Evolutionary conservation across 2,888 invertebrate species (phyloP).

Genomic region (Dermolepida albohirtum): DNA sequence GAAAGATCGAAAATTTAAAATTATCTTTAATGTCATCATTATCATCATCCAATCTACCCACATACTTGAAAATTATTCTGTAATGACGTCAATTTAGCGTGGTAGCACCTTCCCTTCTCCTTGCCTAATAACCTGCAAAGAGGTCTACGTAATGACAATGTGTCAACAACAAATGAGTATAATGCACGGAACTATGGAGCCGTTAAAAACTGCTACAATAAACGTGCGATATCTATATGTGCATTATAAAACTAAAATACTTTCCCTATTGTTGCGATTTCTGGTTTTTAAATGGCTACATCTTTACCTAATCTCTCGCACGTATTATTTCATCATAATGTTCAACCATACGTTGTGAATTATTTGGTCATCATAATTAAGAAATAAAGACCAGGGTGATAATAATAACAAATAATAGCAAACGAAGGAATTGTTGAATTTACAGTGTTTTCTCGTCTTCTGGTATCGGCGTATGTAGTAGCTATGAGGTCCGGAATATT

Average conservation of each 20-base stretch:
- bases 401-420: slow-evolving; percentile 18
- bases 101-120: too few species aligned
- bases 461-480: background rate
- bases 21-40: slow-evolving; percentile 1
- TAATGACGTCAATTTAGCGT: too few species aligned
- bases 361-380: background rate
- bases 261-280: slow-evolving; percentile 42
- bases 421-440: background rate
- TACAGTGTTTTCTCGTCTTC: slow-evolving; percentile 14
- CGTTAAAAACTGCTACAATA: background rate
- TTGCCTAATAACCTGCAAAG: too few species aligned
- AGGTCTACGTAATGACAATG: too few species aligned
- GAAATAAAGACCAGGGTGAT: background rate
- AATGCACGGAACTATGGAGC: too few species aligned
- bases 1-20: too few species aligned
- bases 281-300: slow-evolving; percentile 30
- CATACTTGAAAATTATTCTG: too few species aligned
- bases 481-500: slow-evolving; percentile 1
- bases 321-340: slow-evolving; percentile 38
- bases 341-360: slow-evolving; percentile 23
- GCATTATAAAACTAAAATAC: background rate
- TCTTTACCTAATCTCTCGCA: slow-evolving; percentile 35
- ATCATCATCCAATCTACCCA: background rate
- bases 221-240: slow-evolving; percentile 2
- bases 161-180: too few species aligned